phyloP scores from a whole-genome alignment of 2,113 vertebrate genomes.

The Boleophthalmus pectinirostris region DNA sequence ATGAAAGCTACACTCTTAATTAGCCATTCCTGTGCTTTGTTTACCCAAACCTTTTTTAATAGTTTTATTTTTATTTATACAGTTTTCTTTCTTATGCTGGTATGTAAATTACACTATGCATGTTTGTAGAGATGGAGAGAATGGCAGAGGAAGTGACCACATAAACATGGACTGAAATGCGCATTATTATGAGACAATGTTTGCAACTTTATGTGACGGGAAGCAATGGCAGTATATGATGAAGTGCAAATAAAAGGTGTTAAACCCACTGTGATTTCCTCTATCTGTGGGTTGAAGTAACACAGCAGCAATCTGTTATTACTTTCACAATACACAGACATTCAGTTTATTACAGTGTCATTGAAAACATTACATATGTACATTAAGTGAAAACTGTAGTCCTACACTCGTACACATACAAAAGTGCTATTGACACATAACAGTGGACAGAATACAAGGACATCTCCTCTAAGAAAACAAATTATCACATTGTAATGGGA shows the following conservation, averaged over 20 bases:
- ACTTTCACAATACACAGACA: not conserved
- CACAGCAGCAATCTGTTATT: not conserved
- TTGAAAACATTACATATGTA: constrained; percentile 74
- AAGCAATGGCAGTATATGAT: constrained; percentile 32
- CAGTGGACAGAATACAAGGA: constrained; percentile 33
- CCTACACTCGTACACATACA: constrained; percentile 59
- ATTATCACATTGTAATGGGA: constrained; percentile 24
- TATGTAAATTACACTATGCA: constrained; percentile 41
- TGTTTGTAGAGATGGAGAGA: constrained; percentile 72
- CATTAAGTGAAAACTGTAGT: constrained; percentile 68
- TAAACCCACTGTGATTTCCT: constrained; percentile 23
- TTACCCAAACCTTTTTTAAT: constrained; percentile 15
- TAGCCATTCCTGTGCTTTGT: constrained; percentile 49
- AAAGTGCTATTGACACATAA: constrained; percentile 68
- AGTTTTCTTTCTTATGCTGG: constrained; percentile 13
- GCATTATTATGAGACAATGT: constrained; percentile 53
- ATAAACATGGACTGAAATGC: constrained; percentile 39
- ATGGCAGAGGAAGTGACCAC: constrained; percentile 63
- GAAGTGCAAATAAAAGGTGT: constrained; percentile 43
- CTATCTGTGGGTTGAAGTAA: constrained; percentile 1
- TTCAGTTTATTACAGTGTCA: constrained; percentile 25
- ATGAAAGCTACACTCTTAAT: constrained; percentile 59
- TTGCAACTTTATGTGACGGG: constrained; percentile 24
- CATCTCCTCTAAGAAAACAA: not conserved
- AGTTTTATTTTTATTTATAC: not conserved